Base-by-base conservation (phyloP, 1,140 invertebrate species). In the Drosophila ercepeae region DNA sequence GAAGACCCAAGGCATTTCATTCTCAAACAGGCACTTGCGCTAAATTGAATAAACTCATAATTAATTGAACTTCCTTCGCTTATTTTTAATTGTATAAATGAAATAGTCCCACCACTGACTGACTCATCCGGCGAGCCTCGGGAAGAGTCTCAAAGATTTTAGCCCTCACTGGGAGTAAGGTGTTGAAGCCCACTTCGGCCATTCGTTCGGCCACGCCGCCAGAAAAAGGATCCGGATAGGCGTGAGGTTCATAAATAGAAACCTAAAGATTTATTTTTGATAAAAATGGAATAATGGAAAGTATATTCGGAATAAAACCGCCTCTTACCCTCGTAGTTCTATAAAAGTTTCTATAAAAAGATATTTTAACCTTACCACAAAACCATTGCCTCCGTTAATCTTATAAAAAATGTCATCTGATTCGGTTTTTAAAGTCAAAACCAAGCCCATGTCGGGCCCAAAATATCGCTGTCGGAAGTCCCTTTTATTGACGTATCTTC, bases 1-100 rank as follows among this genome's bases (percentile, higher is more conserved):
- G 27, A 78, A 91, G 3, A 77, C 51, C 91, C 70, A 91, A 76
- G 23, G 93, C 92, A 88, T 92, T 92, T 91, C 90, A 32, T 90
- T 72, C 54, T 68, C 67, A 11, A 91, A 91, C 7, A 75, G 70
- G 36, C 89, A 91, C 42, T 91, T 89, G n/a, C 89, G 86, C 89
- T 91, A 45, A 13, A 25, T 7, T 1, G 2, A 44, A 14, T 5
- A 14, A 21, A 7, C 52, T 7, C 36, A 25, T 46, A 14, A 58
- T 48, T 52, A 45, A 67, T 27, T n/a, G n/a, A n/a, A n/a, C n/a
- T n/a, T n/a, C n/a, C n/a, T n/a, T n/a, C n/a, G n/a, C n/a, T 59
- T 16, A 3, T 19, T 18, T 18, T 19, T 0, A 42, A 18, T 18
- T 8, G 14, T 19, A 11, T 39, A 16, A 16, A 5, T 16, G 25